A percentile compares a stretch with the other conserved stretches of the same genome.
Conservation (phyloP, 2,797 vertebrate genomes). For the Avahi laniger region DNA sequence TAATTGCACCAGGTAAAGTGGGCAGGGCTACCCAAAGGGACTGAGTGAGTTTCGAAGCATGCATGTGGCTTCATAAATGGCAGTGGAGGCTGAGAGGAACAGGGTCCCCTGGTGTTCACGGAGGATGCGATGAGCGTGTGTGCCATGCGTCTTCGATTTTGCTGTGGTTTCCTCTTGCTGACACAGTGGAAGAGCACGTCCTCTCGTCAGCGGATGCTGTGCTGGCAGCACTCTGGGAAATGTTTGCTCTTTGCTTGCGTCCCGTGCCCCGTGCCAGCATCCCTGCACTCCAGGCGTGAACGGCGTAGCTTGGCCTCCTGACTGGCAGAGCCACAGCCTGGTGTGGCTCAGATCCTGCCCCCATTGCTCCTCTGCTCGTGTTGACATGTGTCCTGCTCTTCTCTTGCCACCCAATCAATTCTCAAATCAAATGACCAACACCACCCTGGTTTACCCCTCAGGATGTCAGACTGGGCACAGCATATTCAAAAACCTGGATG, state of each 20-base stretch:
- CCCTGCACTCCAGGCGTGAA: no score
- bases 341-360: neutral
- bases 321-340: neutral
- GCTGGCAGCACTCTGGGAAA: neutral
- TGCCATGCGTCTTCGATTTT: neutral
- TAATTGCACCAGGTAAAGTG: no score
- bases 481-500: neutral
- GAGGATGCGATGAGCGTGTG: fast-evolving
- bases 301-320: no score
- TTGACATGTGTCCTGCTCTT: neutral
- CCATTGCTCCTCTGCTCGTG: neutral
- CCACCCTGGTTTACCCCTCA: neutral
- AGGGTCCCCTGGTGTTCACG: neutral
- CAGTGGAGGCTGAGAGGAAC: neutral
- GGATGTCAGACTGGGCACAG: neutral
- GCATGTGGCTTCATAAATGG: neutral
- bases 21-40: no score
- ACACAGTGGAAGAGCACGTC: neutral
- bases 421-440: neutral
- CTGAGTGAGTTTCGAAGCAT: fast-evolving
- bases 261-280: fast-evolving
- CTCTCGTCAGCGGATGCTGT: neutral
- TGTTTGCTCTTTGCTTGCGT: neutral
- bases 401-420: neutral
- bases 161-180: neutral